These are phyloP conservation scores for Leptoteleia sp. DNA, from an alignment of 1,140 invertebrate genomes.

Conservation along the genomic window DNA sequence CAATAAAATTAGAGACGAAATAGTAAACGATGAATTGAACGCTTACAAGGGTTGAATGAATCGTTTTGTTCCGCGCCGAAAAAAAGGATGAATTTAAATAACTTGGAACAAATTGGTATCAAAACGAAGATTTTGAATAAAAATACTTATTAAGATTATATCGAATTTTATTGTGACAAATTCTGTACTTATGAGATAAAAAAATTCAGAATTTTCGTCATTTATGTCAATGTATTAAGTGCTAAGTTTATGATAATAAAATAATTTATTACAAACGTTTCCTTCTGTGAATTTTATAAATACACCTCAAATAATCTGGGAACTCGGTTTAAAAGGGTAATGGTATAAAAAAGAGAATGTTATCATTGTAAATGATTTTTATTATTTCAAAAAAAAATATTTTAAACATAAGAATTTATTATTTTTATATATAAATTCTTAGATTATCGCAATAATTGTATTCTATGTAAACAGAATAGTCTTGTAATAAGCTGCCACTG, in stretches of 20 bases:
- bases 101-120: constrained; percentile 20
- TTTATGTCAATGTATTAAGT: constrained; percentile 12
- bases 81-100: neutral
- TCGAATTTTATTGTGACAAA: neutral
- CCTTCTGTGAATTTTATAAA: too few relatives aligned
- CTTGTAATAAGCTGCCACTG: too few relatives aligned
- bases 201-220: constrained; percentile 7
- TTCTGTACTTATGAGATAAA: constrained; percentile 5
- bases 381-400: too few relatives aligned
- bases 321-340: too few relatives aligned
- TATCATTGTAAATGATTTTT: too few relatives aligned
- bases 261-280: constrained; percentile 43
- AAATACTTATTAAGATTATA: neutral
- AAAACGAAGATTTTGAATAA: constrained; percentile 2
- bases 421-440: too few relatives aligned
- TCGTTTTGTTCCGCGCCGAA: neutral
- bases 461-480: too few relatives aligned
- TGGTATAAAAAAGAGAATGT: too few relatives aligned
- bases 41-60: neutral
- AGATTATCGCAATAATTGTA: too few relatives aligned
- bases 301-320: too few relatives aligned
- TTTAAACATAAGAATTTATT: too few relatives aligned
- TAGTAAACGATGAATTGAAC: neutral
- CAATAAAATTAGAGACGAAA: constrained; percentile 1
- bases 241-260: constrained; percentile 34